A percentile compares a stretch with the other conserved stretches of the same genome.
phyloP scores from a whole-genome alignment of 2,113 vertebrate genomes.

The Pachypanchax playfairii region DNA sequence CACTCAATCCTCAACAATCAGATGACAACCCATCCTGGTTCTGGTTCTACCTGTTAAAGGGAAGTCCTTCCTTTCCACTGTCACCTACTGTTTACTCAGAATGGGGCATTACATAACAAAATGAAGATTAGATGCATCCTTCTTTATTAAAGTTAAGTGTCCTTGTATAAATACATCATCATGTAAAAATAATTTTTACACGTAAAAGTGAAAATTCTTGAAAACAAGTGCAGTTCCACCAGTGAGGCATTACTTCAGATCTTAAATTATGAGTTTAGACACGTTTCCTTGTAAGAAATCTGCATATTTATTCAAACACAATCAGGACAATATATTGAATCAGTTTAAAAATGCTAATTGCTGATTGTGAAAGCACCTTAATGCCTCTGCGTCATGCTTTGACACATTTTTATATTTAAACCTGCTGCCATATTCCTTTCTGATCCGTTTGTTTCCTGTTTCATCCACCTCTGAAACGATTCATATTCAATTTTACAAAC shows the following conservation, averaged over 20 bases:
- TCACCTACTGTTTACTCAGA: too few species aligned
- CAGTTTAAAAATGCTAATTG: slow-evolving; percentile 30
- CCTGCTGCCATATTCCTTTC: slow-evolving; percentile 18
- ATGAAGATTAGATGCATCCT: too few species aligned
- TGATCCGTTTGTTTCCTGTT: slow-evolving; percentile 40
- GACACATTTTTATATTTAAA: slow-evolving; percentile 53
- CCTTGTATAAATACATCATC: too few species aligned
- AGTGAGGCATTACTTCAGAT: background rate
- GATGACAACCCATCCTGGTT: too few species aligned
- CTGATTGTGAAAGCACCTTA: slow-evolving; percentile 23
- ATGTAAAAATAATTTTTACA: too few species aligned
- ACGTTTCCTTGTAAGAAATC: slow-evolving; percentile 5
- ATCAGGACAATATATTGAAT: slow-evolving; percentile 23
- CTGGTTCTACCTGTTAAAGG: too few species aligned
- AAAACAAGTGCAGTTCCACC: background rate
- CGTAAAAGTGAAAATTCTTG: too few species aligned
- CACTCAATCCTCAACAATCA: too few species aligned
- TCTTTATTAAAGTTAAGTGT: too few species aligned
- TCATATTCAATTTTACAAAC: slow-evolving; percentile 65
- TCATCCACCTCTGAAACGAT: slow-evolving; percentile 42
- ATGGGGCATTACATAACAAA: too few species aligned
- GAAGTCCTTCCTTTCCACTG: too few species aligned
- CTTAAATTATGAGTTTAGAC: slow-evolving; percentile 2
- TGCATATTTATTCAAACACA: slow-evolving; percentile 23
- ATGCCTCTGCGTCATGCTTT: slow-evolving; percentile 47